Evolutionary conservation across 1,140 invertebrate species (phyloP).

Genomic region (Nephila pilipes): DNA sequence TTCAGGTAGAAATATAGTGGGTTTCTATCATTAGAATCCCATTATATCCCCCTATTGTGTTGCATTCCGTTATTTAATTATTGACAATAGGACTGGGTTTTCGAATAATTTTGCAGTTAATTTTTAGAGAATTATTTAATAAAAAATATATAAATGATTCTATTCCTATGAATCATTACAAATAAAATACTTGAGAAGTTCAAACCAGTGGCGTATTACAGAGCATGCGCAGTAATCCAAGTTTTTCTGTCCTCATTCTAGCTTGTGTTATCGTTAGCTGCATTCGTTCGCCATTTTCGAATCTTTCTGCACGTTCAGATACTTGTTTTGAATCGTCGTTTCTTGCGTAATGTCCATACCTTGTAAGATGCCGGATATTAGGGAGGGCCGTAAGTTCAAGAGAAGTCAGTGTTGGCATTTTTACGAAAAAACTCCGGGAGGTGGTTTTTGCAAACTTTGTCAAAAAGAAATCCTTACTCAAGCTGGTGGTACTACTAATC

Average conservation of each 20-base stretch:
- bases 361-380: neutral
- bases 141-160: no score
- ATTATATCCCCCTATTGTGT: no score
- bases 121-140: no score
- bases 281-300: slow-evolving; percentile 4
- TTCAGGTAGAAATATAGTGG: no score
- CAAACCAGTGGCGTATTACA: no score
- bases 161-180: no score
- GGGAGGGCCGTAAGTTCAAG: neutral
- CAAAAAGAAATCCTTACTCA: neutral
- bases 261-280: neutral
- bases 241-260: neutral
- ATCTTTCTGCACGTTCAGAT: slow-evolving; percentile 5
- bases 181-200: no score
- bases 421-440: neutral
- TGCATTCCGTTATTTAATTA: no score
- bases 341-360: neutral
- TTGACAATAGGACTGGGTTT: no score
- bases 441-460: neutral
- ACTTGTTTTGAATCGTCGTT: neutral
- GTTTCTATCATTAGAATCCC: no score
- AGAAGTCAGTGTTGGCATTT: neutral
- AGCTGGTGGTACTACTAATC: neutral
- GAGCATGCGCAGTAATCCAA: neutral
- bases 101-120: no score